Evolutionary conservation across 2,113 vertebrate genomes (phyloP), one percentile per base, ranked within the genome.

Genomic region (Phyllostomus discolor): DNA sequence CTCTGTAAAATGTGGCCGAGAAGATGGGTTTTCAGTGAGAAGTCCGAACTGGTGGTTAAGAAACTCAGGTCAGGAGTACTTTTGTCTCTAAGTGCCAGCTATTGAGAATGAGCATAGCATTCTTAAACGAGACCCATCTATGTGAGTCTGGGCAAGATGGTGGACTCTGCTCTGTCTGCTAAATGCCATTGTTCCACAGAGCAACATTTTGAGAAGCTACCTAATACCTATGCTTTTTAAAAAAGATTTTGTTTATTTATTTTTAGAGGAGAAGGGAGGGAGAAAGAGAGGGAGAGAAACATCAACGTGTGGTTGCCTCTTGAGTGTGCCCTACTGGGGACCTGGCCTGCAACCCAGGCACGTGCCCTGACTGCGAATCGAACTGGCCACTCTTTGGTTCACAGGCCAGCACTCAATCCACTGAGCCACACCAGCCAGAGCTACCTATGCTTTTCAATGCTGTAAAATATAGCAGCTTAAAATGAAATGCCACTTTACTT

Each of bases 381-480:
- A 59, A 24, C 57, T 2, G 3, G 54, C 22, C 0, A 59, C 22
- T 22, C 20, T 59, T 59, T 59, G 57, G 22, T 24, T 59, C 14
- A 5, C 57, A 59, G 22, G 57, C 57, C 57, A 10, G 8, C 8
- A 7, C 57, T 59, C 57, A 24, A 59, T 59, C 57, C 8, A 10
- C 22, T 59, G 57, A 59, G 57, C 57, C 22, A 59, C 8, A 4
- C 57, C 57, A 59, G 57, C 57, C 22, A 24, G 57, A 22, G 20
- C 57, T 88, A 43, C 89, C 31, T 92, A 90, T 66, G 85, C 64
- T 90, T 92, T 94, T 96, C 90, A 83, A 91, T 95, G 85, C 52
- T 90, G 84, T 96, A 95, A 94, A 95, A 87, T 91, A 69, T 57
- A 91, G 94, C 78, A 46, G 72, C 26, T 93, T 80, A 96, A 97